Conservation (phyloP, 1,140 invertebrate genomes). For the Drosophila yakuba region DNA sequence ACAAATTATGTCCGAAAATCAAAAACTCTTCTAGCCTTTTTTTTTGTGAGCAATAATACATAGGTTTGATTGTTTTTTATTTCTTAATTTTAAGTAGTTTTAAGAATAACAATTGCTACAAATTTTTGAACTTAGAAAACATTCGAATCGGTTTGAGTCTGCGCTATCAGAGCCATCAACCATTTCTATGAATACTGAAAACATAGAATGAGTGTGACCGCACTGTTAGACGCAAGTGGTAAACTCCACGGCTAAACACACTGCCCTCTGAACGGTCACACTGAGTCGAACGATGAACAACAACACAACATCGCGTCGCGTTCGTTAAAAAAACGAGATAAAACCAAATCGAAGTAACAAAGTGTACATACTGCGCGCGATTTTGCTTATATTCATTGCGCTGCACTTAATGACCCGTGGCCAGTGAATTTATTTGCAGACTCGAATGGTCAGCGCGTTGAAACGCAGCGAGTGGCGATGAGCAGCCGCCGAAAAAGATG, state of each 20-base stretch:
- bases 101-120: too few species aligned
- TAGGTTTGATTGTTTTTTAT: too few species aligned
- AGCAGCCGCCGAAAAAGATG: constrained; percentile 31
- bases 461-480: constrained; percentile 11
- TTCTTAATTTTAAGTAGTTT: too few species aligned
- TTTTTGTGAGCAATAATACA: too few species aligned
- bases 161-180: not conserved
- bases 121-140: not conserved
- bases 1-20: too few species aligned
- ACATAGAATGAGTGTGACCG: too few species aligned
- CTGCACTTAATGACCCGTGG: constrained; percentile 35
- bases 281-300: constrained; percentile 5
- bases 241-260: too few species aligned
- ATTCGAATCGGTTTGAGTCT: not conserved
- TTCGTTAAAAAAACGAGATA: not conserved
- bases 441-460: constrained; percentile 1
- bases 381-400: constrained; percentile 15
- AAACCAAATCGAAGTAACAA: constrained; percentile 10
- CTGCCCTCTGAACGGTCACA: not conserved
- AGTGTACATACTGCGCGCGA: constrained; percentile 5
- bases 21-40: too few species aligned
- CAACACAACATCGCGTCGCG: constrained; percentile 5
- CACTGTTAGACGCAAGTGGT: too few species aligned
- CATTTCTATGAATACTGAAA: not conserved
- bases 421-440: constrained; percentile 18